Conservation (phyloP, 2,113 vertebrate genomes). For the Ifrita kowaldi region DNA sequence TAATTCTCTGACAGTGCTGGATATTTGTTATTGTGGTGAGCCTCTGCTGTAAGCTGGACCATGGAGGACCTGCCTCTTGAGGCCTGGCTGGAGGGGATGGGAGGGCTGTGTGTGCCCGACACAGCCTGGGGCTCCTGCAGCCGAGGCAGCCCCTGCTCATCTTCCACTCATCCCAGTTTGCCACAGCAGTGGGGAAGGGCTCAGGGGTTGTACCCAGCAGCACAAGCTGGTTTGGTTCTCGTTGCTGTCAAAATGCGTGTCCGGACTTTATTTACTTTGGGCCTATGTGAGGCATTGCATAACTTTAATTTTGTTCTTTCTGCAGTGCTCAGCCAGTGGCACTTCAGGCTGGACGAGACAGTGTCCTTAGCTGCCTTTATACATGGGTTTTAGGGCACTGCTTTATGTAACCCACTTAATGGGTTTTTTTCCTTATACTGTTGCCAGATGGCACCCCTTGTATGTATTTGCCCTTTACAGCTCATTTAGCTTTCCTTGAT, state of each 20-base stretch:
- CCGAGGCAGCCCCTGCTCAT: background rate
- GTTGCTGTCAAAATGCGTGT: background rate
- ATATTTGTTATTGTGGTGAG: background rate
- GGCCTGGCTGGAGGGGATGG: background rate
- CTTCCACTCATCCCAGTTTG: background rate
- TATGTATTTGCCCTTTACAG: background rate
- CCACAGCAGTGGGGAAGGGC: rapidly evolving
- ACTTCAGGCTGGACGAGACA: background rate
- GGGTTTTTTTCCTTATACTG: background rate
- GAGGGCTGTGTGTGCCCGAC: rapidly evolving
- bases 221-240: background rate
- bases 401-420: slow-evolving; percentile 33
- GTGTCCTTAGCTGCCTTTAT: background rate
- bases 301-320: slow-evolving; percentile 12
- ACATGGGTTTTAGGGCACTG: background rate
- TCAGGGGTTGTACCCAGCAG: background rate
- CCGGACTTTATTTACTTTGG: background rate
- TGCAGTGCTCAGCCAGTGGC: background rate
- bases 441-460: background rate
- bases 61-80: background rate
- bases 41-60: background rate
- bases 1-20: background rate
- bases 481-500: background rate
- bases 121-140: background rate
- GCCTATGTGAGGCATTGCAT: background rate